Conservation (phyloP, 2,797 vertebrate genomes). For the Callimico goeldii region DNA sequence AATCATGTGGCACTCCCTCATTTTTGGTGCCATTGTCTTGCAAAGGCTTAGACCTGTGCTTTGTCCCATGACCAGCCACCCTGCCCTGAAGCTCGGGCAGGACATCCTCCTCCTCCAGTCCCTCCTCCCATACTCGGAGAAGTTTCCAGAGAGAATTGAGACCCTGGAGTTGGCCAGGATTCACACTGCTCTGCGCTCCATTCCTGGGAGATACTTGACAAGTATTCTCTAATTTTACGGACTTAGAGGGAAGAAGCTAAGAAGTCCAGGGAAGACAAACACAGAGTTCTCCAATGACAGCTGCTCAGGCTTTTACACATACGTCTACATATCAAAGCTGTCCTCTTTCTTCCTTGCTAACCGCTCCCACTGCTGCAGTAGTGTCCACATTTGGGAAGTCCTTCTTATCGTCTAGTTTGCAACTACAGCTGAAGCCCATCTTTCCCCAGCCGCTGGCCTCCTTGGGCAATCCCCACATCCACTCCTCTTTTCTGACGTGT, state of each 20-base stretch:
- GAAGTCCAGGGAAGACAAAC: not conserved
- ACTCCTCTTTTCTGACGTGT: not conserved
- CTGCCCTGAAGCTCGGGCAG: not conserved
- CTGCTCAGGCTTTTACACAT: fast-evolving
- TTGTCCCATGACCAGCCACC: not conserved
- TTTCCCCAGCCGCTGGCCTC: not conserved
- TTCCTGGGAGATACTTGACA: not conserved
- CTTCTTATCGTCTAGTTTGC: not conserved
- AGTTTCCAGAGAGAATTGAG: not conserved
- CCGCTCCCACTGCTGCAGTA: not conserved
- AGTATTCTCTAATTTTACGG: not conserved
- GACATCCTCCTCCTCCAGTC: not conserved
- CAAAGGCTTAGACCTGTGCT: no score
- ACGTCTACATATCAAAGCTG: not conserved
- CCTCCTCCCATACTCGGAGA: not conserved
- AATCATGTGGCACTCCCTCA: not conserved
- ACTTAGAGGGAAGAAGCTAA: not conserved
- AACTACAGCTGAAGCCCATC: fast-evolving
- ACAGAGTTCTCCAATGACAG: not conserved
- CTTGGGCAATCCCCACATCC: no score
- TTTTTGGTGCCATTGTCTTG: not conserved
- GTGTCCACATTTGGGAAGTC: not conserved
- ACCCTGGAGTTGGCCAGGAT: not conserved
- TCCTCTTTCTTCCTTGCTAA: not conserved
- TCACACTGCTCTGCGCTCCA: not conserved